These are phyloP conservation scores for Helarctos malayanus DNA, from an alignment of 2,797 vertebrate genomes.

Conservation along the genomic window DNA sequence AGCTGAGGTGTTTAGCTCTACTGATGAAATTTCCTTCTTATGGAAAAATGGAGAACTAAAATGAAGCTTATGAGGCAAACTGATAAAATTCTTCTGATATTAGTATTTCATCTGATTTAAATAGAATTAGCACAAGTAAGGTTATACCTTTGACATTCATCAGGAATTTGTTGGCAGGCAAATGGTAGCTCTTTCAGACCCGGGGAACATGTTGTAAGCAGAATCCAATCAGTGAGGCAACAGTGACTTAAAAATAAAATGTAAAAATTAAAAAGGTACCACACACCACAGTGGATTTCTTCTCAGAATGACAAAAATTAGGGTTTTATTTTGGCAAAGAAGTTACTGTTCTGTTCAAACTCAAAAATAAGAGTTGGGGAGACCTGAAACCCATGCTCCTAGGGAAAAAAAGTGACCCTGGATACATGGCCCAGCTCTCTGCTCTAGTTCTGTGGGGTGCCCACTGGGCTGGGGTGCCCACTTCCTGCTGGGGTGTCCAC, in stretches of 20 bases:
- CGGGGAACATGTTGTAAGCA: slow-evolving; percentile 43
- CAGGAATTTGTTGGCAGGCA: slow-evolving; percentile 65
- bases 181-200: slow-evolving; percentile 42
- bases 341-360: neutral
- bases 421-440: neutral
- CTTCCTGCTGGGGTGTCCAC: neutral
- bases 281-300: neutral
- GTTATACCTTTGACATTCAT: slow-evolving; percentile 70
- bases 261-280: slow-evolving; percentile 5
- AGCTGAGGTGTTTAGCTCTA: neutral
- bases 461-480: neutral
- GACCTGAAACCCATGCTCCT: neutral
- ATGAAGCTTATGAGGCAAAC: slow-evolving; percentile 42
- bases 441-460: neutral
- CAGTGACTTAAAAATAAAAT: slow-evolving; percentile 69
- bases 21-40: neutral
- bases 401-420: neutral
- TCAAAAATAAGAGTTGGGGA: neutral
- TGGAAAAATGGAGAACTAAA: neutral
- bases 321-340: slow-evolving; percentile 57
- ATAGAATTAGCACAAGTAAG: slow-evolving; percentile 66
- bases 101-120: slow-evolving; percentile 67
- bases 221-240: slow-evolving; percentile 44
- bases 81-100: slow-evolving; percentile 42
- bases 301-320: neutral